Evolutionary conservation across 1,140 invertebrate genomes (phyloP), one percentile per base, ranked within the genome.

Genomic region (Eriosoma lanigerum): DNA sequence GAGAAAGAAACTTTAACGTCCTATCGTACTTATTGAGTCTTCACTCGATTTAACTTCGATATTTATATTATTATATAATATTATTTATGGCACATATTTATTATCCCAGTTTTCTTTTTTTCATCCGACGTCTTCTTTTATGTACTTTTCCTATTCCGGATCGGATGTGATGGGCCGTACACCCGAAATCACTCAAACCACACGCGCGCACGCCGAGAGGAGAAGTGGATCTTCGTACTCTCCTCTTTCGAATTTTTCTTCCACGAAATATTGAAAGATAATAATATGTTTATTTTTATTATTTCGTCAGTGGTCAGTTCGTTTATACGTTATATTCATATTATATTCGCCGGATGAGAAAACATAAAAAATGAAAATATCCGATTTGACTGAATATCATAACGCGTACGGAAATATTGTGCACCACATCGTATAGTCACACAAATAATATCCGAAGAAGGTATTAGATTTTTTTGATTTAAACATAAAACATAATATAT

Each of bases 41-140:
- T 56, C 54, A 44, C 73, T 76, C 54, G 73, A 76, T 60, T 76
- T 46, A 76, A 60, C 73, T 76, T 46, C 2, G 13, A 10, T 38
- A n/a, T 10, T 2, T 5, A 15, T 32, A 26, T 48, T 4, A 19
- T 17, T 32, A 13, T 29, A 12, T 72, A n/a, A n/a, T n/a, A n/a
- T n/a, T n/a, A n/a, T n/a, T n/a, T n/a, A n/a, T n/a, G n/a, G n/a
- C n/a, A 21, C 26, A 6, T 26, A 29, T n/a, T 17, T 52, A 46
- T 46, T 72, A 52, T 38, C 15, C 6, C 32, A 12, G 0, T 9
- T 21, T 66, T 21, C 24, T 38, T 44, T 44, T 44, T 44, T 13
- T 15, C 13, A 26, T 0, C 15, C 6, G 32, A 38, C 32, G 13
- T 48, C 48, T 68, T 48, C 15, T 26, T 68, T 68, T 68, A 48